Base-by-base conservation (phyloP, 2,113 vertebrate genomes). In the Seriola dumerili region DNA sequence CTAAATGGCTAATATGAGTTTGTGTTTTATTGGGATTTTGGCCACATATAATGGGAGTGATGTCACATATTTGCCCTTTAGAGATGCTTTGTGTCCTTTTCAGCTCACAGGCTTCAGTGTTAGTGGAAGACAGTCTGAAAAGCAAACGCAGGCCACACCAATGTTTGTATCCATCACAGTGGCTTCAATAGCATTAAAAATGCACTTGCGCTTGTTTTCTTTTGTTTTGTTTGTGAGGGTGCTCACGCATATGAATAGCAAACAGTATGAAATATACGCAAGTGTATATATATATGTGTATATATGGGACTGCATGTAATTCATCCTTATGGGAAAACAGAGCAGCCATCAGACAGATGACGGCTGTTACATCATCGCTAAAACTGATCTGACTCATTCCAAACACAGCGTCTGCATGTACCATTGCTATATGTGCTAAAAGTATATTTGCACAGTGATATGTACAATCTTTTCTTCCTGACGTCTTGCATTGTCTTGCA, bases 61-160 rank as follows among this genome's bases (percentile, higher is more conserved):
- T 42, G 65, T 34, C 54, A 42, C 73, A 72, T 17, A 76, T 73
- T 78, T 67, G 29, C 21, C 70, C 46, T 52, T 71, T 38, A 72
- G 58, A 50, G 19, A 10, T 25, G 38, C 77, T 59, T n/a, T 67
- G 58, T 34, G 66, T 85, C 14, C 36, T 32, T 72, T 78, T 71
- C 59, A 58, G 40, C 21, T 36, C 52, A 48, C 21, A n/a, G 34
- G 67, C 17, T 38, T 68, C 62, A 11, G 23, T 61, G 66, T 66
- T 73, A 52, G 34, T 23, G 42, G 63, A 58, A 38, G 66, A 48
- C 34, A 46, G 12, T 23, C 34, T 64, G 40, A 73, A 71, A 77
- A 65, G 59, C 13, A 2, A 73, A 70, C n/a, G 8, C 14, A 4
- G 16, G 46, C 80, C 58, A 36, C 36, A 34, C 25, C 42, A n/a